phyloP scores from a whole-genome alignment of 2,113 vertebrate species.

The Neolamprologus devosi region DNA sequence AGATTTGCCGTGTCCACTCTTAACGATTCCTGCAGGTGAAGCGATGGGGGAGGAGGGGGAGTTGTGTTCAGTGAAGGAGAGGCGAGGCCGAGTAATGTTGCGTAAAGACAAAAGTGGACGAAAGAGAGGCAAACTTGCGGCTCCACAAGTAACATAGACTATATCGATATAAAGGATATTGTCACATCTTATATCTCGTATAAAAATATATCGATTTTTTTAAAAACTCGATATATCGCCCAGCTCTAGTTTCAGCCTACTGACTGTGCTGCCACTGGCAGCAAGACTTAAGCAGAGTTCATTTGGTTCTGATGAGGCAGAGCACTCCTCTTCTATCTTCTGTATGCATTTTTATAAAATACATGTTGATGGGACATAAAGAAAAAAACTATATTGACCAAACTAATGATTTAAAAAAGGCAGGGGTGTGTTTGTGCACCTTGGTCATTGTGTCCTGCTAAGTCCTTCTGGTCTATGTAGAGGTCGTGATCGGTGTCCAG shows the following conservation, averaged over 20 bases:
- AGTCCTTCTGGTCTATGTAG: slow-evolving; percentile 84
- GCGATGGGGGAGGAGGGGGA: too few species aligned
- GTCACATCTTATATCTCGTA: too few species aligned
- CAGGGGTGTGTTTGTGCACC: slow-evolving; percentile 61
- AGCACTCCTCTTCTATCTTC: not conserved
- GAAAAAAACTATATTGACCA: not conserved
- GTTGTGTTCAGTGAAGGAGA: too few species aligned
- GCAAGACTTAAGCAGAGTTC: not conserved
- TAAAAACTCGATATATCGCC: too few species aligned
- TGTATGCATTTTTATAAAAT: not conserved
- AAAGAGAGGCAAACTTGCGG: too few species aligned
- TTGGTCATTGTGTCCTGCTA: slow-evolving; percentile 87
- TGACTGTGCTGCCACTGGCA: not conserved
- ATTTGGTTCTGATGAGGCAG: not conserved
- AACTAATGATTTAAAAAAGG: not conserved
- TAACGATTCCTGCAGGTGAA: too few species aligned
- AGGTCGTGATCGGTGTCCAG: slow-evolving; percentile 94
- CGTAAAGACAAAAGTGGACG: too few species aligned
- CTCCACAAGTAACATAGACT: too few species aligned
- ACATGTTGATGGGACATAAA: not conserved
- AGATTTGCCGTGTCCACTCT: too few species aligned
- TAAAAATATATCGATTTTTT: too few species aligned
- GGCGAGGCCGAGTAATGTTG: too few species aligned
- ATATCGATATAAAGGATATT: too few species aligned
- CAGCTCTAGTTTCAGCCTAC: not conserved